Conservation (phyloP, 2,113 vertebrate genomes). For the Columba janthina region DNA sequence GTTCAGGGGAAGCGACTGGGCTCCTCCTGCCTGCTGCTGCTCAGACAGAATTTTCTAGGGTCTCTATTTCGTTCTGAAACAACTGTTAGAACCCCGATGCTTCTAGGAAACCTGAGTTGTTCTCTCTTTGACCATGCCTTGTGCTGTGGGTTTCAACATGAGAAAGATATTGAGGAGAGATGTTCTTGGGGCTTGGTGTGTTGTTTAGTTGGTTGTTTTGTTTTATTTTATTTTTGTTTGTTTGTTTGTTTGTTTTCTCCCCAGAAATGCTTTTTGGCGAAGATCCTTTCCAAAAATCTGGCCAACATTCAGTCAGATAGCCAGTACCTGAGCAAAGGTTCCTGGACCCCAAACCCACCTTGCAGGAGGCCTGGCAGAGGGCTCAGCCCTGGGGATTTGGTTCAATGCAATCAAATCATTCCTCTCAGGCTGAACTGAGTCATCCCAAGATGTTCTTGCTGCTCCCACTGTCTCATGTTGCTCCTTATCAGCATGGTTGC, state of each 20-base stretch:
- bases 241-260: background rate
- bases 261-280: background rate
- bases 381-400: background rate
- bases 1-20: background rate
- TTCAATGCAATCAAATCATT: background rate
- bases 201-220: too few species aligned
- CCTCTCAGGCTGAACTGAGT: background rate
- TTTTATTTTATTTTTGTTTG: rapidly evolving
- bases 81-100: background rate
- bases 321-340: background rate
- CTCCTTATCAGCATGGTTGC: background rate
- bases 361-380: background rate
- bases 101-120: background rate
- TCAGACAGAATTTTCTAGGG: background rate
- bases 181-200: background rate
- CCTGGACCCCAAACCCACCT: background rate
- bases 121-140: background rate
- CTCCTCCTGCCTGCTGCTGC: background rate
- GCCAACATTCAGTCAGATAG: background rate
- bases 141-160: background rate
- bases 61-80: background rate
- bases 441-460: background rate
- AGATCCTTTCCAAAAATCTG: background rate
- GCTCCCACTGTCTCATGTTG: background rate
- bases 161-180: background rate